Conservation (phyloP, 2,113 vertebrate genomes). For the Phoxinus phoxinus region DNA sequence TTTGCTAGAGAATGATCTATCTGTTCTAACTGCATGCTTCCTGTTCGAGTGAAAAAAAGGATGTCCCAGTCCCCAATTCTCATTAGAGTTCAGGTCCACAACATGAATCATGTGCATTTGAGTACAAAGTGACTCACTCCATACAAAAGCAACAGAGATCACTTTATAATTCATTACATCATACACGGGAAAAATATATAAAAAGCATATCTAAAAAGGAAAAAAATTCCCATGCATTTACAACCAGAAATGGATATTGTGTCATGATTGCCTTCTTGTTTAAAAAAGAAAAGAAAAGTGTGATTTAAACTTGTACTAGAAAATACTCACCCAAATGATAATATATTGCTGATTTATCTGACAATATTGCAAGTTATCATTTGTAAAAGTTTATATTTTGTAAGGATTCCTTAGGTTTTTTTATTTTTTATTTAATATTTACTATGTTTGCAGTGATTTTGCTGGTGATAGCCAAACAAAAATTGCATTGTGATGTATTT, state of each 20-base stretch:
- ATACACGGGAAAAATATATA: conserved; percentile 22
- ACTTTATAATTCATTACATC: conserved; percentile 31
- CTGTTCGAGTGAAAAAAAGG: conserved; percentile 43
- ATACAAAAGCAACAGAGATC: conserved; percentile 27
- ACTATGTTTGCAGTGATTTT: background rate
- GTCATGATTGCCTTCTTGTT: no score
- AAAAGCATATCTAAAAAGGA: background rate
- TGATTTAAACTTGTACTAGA: background rate
- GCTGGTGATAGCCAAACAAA: no score
- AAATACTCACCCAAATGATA: background rate
- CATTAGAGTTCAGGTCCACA: conserved; percentile 48
- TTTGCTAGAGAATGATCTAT: conserved; percentile 23
- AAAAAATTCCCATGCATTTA: background rate
- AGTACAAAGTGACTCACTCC: conserved; percentile 20
- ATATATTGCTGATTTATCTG: background rate
- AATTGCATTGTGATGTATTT: no score
- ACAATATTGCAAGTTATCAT: background rate
- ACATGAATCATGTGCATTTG: background rate
- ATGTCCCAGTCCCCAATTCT: conserved; percentile 43
- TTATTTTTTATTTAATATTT: background rate
- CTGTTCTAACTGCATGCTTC: conserved; percentile 46
- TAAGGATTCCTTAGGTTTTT: background rate
- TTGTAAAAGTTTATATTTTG: background rate
- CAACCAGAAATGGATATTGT: background rate
- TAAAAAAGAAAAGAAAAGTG: background rate